A percentile compares a stretch with the other conserved stretches of the same genome.
Evolutionary conservation across 2,888 invertebrate species (phyloP).

Genomic region (Metalampra italica): DNA sequence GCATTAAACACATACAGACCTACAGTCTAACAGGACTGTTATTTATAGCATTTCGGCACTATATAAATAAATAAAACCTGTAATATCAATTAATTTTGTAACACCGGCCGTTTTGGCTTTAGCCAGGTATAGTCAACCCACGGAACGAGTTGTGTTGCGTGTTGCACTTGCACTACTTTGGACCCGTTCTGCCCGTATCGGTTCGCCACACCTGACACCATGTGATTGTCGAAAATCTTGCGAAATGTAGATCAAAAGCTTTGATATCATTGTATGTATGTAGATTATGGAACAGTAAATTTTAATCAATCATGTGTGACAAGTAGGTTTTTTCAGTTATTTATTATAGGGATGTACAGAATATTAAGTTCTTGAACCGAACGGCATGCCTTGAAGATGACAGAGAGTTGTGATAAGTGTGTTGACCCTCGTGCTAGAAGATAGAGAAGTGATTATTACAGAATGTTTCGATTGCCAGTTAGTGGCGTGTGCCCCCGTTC

Average conservation of each 20-base stretch:
- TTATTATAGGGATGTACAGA: no score
- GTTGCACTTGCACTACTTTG: conserved; percentile 8
- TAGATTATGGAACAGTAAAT: no score
- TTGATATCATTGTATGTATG: conserved; percentile 1
- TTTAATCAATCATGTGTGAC: not conserved
- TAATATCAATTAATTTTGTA: not conserved
- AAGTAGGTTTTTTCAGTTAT: not conserved
- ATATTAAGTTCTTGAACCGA: no score
- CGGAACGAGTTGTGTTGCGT: conserved; percentile 4
- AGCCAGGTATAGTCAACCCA: not conserved
- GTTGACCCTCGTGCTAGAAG: no score
- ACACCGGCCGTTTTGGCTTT: not conserved
- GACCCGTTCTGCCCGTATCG: conserved; percentile 7
- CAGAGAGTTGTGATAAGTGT: no score
- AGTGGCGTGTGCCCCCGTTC: no score
- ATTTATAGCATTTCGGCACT: no score
- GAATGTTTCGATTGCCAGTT: no score
- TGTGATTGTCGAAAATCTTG: conserved; percentile 9
- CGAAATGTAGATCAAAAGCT: conserved; percentile 11
- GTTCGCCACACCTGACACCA: conserved; percentile 29
- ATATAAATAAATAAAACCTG: not conserved
- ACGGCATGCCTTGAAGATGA: no score
- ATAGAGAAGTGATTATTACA: no score
- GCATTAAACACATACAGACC: no score
- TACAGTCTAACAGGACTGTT: no score